phyloP scores from a whole-genome alignment of 2,888 invertebrate genomes.

The Macrosiphum euphorbiae region DNA sequence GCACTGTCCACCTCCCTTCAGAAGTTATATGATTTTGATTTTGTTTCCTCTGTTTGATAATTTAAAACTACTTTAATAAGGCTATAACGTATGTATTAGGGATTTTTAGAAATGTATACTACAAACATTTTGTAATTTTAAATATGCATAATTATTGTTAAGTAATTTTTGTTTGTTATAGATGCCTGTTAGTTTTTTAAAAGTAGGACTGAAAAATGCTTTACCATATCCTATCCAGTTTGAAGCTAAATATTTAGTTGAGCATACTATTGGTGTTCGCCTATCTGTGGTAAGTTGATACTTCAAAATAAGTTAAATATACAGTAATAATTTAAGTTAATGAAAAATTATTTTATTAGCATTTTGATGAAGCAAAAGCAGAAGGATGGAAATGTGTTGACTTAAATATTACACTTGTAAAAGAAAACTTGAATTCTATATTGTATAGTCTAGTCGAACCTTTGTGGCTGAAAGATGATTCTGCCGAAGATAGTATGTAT shows the following conservation, averaged over 20 bases:
- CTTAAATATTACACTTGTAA: neutral
- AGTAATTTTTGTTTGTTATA: conserved; percentile 23
- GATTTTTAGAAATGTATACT: neutral
- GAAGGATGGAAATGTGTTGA: conserved; percentile 51
- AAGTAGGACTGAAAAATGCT: conserved; percentile 36
- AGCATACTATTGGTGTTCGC: neutral
- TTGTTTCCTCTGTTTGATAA: neutral
- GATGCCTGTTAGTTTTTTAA: conserved; percentile 53
- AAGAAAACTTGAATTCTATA: conserved; percentile 48
- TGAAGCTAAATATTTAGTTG: conserved; percentile 13
- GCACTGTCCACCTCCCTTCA: no score
- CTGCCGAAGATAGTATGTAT: neutral
- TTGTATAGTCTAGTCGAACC: conserved; percentile 31
- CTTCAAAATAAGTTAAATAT: neutral
- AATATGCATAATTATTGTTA: neutral
- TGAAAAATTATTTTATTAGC: conserved; percentile 9
- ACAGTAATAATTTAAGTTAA: neutral
- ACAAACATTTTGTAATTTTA: neutral
- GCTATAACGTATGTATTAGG: neutral
- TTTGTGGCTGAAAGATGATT: neutral
- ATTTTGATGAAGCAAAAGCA: conserved; percentile 33
- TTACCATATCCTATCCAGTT: conserved; percentile 42
- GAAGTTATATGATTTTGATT: neutral
- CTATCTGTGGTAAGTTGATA: neutral
- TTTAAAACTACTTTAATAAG: neutral